Evolutionary conservation across 2,888 invertebrate species (phyloP).

Genomic region (Nomada fabriciana): DNA sequence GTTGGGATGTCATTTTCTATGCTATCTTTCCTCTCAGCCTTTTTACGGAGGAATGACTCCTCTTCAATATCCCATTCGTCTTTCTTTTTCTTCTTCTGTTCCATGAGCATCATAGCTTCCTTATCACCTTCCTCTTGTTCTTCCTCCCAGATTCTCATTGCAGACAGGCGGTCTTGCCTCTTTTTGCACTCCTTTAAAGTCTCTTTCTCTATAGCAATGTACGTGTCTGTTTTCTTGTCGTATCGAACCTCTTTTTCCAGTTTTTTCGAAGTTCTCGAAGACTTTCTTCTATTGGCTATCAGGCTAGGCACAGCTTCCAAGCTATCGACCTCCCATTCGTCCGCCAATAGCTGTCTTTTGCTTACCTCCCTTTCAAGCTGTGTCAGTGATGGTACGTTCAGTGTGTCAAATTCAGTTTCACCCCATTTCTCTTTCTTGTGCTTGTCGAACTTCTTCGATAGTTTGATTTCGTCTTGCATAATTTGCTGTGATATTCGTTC

Average conservation of each 20-base stretch:
- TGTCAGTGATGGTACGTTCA: conserved; percentile 79
- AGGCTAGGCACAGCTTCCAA: conserved; percentile 76
- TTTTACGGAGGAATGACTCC: conserved; percentile 54
- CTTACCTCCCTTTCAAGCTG: conserved; percentile 78
- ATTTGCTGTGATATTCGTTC: conserved; percentile 62
- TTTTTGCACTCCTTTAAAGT: conserved; percentile 71
- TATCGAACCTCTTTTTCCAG: conserved; percentile 78
- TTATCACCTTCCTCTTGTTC: conserved; percentile 81
- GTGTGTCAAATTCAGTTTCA: conserved; percentile 79
- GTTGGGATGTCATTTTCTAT: conserved; percentile 10
- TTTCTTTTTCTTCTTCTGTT: conserved; percentile 68
- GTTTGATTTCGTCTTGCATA: conserved; percentile 50
- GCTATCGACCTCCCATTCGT: conserved; percentile 83
- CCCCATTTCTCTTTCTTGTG: conserved; percentile 74
- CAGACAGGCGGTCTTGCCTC: conserved; percentile 73
- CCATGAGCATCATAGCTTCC: conserved; percentile 76
- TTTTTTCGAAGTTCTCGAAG: conserved; percentile 65
- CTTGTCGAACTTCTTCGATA: conserved; percentile 63
- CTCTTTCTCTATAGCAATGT: conserved; percentile 78
- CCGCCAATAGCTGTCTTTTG: conserved; percentile 73
- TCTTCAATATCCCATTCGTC: conserved; percentile 73
- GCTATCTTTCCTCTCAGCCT: conserved; percentile 35
- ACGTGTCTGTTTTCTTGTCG: conserved; percentile 80
- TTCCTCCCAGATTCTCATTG: conserved; percentile 83
- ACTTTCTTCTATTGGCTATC: conserved; percentile 56